Evolutionary conservation across 2,888 invertebrate genomes (phyloP).

Genomic region (Ptilodon capucinus): DNA sequence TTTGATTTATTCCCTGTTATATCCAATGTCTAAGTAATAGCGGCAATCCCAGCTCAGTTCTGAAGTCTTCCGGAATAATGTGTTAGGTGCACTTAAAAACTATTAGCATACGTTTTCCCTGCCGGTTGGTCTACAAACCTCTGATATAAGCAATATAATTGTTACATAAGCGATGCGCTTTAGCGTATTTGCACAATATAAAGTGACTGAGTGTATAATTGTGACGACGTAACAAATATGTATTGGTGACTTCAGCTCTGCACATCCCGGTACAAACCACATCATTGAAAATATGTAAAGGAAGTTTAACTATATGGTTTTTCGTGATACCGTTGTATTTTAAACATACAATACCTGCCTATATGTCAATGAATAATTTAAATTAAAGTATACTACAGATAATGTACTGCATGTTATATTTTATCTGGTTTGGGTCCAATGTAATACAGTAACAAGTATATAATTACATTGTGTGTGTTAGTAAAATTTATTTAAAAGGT

Average conservation of each 20-base stretch:
- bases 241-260: conserved; percentile 23
- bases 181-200: background rate
- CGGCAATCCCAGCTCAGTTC: background rate
- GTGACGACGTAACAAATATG: background rate
- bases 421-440: too few species aligned
- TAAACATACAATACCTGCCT: too few species aligned
- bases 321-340: too few species aligned
- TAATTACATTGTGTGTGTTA: background rate
- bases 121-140: background rate
- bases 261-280: conserved; percentile 22
- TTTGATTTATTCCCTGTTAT: conserved; percentile 12
- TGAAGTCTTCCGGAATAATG: background rate
- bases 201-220: background rate
- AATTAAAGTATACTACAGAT: too few species aligned
- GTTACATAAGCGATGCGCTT: background rate
- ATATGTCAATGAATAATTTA: too few species aligned
- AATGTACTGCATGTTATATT: too few species aligned
- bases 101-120: background rate
- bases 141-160: background rate
- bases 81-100: background rate
- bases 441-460: background rate
- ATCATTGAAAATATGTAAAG: conserved; percentile 12
- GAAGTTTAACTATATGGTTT: background rate
- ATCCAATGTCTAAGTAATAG: background rate
- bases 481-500: background rate